These are phyloP conservation scores for Burhinus bistriatus DNA, from an alignment of 2,113 vertebrate species.

Conservation along the genomic window DNA sequence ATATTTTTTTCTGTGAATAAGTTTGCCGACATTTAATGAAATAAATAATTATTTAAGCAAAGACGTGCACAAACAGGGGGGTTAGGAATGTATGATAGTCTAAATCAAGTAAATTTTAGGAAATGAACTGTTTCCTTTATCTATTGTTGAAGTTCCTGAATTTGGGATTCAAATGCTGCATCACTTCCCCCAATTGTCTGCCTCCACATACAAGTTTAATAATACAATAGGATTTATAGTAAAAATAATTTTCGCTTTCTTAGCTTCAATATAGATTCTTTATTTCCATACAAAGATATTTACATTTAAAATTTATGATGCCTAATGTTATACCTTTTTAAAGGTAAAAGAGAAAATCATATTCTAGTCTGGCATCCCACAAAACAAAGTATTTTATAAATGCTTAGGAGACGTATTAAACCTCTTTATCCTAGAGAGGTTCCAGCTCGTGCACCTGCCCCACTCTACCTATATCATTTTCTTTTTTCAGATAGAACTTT, in stretches of 20 bases:
- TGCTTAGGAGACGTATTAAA: neutral
- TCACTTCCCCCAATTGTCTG: neutral
- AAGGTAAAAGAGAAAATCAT: neutral
- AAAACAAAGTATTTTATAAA: neutral
- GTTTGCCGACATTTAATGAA: neutral
- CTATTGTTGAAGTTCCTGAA: neutral
- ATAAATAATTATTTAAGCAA: neutral
- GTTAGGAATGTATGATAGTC: neutral
- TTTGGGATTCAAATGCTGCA: neutral
- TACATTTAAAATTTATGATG: neutral
- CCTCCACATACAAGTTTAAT: neutral
- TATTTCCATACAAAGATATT: neutral
- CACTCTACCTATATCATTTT: no score
- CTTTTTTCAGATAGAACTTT: neutral
- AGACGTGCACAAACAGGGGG: neutral
- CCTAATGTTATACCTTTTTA: neutral
- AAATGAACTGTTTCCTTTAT: neutral
- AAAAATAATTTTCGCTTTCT: neutral
- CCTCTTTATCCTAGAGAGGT: neutral
- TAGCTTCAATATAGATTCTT: neutral
- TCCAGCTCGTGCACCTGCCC: neutral
- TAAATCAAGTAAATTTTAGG: neutral
- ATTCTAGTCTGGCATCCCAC: neutral
- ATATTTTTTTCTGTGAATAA: neutral
- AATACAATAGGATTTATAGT: neutral